Percentiles rank a stretch among this genome's conserved stretches.
Evolutionary conservation across 1,140 invertebrate species (phyloP).

Genomic region (Centruroides sculpturatus): DNA sequence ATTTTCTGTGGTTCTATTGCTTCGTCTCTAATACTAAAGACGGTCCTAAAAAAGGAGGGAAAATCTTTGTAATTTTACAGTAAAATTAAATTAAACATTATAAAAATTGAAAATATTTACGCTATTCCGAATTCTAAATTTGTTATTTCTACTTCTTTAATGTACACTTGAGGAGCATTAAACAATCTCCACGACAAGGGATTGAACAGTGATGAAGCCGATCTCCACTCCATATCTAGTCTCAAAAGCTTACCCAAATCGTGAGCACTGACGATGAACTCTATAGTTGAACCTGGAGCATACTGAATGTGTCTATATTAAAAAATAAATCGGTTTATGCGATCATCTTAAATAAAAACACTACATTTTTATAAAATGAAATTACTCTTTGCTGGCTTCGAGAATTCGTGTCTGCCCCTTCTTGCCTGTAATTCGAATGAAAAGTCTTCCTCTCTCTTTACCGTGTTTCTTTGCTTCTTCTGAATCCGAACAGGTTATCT

Average conservation of each 20-base stretch:
- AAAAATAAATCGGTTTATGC: slow-evolving; percentile 1
- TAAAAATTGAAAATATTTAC: slow-evolving; percentile 9
- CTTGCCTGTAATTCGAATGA: slow-evolving; percentile 48
- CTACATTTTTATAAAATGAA: neutral
- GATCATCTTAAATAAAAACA: too few species aligned
- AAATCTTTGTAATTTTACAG: too few species aligned
- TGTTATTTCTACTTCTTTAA: slow-evolving; percentile 19
- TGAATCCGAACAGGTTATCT: slow-evolving; percentile 45
- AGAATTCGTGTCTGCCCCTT: slow-evolving; percentile 32
- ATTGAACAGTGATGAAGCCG: slow-evolving; percentile 47
- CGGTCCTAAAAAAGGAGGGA: too few species aligned
- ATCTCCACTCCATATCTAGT: slow-evolving; percentile 56
- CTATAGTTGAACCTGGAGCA: slow-evolving; percentile 53
- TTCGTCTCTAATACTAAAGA: neutral
- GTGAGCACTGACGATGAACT: slow-evolving; percentile 46
- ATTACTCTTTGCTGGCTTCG: slow-evolving; percentile 23
- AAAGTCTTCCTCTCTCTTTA: slow-evolving; percentile 49
- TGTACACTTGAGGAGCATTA: slow-evolving; percentile 33
- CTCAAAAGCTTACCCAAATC: slow-evolving; percentile 45
- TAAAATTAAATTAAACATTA: too few species aligned
- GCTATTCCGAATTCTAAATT: slow-evolving; percentile 20
- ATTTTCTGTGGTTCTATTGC: too few species aligned
- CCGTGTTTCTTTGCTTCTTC: slow-evolving; percentile 46
- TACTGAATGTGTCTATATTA: slow-evolving; percentile 28
- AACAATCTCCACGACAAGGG: slow-evolving; percentile 66